Conservation (phyloP, 1,140 invertebrate genomes). For the Charaxes varanes region DNA sequence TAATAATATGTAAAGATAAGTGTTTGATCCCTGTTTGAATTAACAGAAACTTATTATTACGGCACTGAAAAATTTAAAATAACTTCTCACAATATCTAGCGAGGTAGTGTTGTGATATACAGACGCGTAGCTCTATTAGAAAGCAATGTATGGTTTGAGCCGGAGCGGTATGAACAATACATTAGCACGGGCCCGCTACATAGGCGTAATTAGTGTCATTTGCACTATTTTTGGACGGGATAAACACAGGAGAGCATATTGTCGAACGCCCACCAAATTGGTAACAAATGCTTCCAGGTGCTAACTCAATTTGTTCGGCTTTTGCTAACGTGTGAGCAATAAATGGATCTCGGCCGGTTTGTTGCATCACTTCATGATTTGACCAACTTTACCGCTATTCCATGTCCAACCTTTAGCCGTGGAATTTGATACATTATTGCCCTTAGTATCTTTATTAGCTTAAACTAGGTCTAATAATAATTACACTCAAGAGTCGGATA, state of each 20-base stretch:
- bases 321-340: slow-evolving; percentile 65
- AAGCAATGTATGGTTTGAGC: slow-evolving; percentile 5
- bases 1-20: too few species aligned
- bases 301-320: slow-evolving; percentile 68
- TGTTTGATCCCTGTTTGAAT: too few species aligned
- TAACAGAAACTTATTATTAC: too few species aligned
- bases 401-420: too few species aligned
- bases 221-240: slow-evolving; percentile 66
- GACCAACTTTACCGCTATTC: slow-evolving; percentile 33
- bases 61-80: too few species aligned
- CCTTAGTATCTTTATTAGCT: too few species aligned
- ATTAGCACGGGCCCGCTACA: slow-evolving; percentile 56
- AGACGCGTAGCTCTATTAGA: too few species aligned
- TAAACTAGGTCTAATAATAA: too few species aligned
- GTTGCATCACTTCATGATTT: slow-evolving; percentile 24
- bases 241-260: slow-evolving; percentile 61
- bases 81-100: too few species aligned
- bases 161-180: slow-evolving; percentile 46
- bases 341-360: slow-evolving; percentile 26
- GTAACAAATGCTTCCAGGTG: slow-evolving; percentile 58
- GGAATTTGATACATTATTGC: too few species aligned
- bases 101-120: too few species aligned
- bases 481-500: too few species aligned
- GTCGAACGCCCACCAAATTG: slow-evolving; percentile 58
- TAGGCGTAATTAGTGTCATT: slow-evolving; percentile 63